Base-by-base conservation (phyloP, 2,797 vertebrate genomes). In the Mionectes olivaceus region DNA sequence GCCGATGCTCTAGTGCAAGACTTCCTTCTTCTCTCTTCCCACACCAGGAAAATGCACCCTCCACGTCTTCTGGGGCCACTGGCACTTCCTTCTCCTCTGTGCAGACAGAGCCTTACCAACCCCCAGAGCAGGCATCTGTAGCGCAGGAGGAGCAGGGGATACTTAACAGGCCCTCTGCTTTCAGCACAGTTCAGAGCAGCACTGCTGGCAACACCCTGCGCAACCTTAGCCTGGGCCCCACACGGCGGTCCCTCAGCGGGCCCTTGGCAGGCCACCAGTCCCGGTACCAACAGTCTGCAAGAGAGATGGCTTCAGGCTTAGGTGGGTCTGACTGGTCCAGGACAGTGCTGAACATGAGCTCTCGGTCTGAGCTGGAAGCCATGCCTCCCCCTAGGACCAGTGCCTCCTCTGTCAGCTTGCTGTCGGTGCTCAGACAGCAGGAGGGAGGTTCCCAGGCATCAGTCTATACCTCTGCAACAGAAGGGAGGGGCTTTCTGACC, bases 141-240 rank as follows among this genome's bases (percentile, higher is more conserved):
- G 89, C 53, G 17, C 98, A 98, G 96, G 98, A 98, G 89, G 98
- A 98, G 96, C 98, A 98, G 84, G 98, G 98, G 90, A 97, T 98
- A 25, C 95, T 99, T 39, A 99, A 99, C 93, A 98, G 99, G 70
- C 98, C 99, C 74, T 99, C 99, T 24, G 99, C 99, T 98, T 99
- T 99, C 96, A 99, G 99, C 97, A 99, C 99, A 12, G 99, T 99
- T 92, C 99, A 99, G 97, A 99, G 99, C 97, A 99, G 98, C 95
- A 97, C 98, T 35, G 98, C 98, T 67, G 98, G 99, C 93, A 97
- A 98, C 94, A 98, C 99, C 67, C 98, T 99, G 25, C 99, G 98
- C 95, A 98, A 98, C 97, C 98, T 98, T 96, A 98, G 98, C 95
- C 97, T 98, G 94, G 98, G 98, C 46, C 98, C 98, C 85, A 98